Conservation (phyloP, 2,888 invertebrate species). For the Drosophila peninsularis region DNA sequence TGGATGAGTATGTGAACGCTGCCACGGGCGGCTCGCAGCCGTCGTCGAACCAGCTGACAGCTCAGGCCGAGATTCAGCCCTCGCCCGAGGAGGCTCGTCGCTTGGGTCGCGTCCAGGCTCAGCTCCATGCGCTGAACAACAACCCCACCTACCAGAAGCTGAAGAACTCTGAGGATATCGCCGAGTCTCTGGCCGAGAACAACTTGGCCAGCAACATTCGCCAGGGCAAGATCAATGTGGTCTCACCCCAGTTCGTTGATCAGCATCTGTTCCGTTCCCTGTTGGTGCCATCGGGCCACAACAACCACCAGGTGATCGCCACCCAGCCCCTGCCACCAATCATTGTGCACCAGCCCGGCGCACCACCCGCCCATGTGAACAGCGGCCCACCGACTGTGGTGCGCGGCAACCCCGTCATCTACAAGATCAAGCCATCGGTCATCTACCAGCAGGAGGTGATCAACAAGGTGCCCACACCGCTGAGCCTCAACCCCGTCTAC, state of each 20-base stretch:
- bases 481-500: conserved; percentile 83
- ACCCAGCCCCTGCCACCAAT: conserved; percentile 82
- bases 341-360: conserved; percentile 82
- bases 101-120: conserved; percentile 75
- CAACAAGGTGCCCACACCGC: conserved; percentile 82
- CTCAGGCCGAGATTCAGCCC: conserved; percentile 76
- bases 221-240: conserved; percentile 80
- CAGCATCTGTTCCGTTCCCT: conserved; percentile 82
- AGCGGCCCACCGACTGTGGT: conserved; percentile 83
- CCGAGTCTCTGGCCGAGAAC: conserved; percentile 80
- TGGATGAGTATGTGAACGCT: conserved; percentile 79
- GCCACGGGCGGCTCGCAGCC: conserved; percentile 65
- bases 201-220: conserved; percentile 81
- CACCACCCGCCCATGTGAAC: conserved; percentile 78
- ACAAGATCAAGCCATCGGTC: conserved; percentile 83
- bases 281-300: conserved; percentile 79
- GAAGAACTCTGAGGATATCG: conserved; percentile 81
- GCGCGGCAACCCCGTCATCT: conserved; percentile 82
- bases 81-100: conserved; percentile 73
- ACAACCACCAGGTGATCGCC: conserved; percentile 81
- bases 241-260: conserved; percentile 81
- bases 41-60: conserved; percentile 65
- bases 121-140: conserved; percentile 73
- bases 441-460: conserved; percentile 84
- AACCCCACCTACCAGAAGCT: conserved; percentile 77